Evolutionary conservation across 2,888 invertebrate species (phyloP), one percentile per base, ranked within the genome.

Genomic region (Apeira syringaria): DNA sequence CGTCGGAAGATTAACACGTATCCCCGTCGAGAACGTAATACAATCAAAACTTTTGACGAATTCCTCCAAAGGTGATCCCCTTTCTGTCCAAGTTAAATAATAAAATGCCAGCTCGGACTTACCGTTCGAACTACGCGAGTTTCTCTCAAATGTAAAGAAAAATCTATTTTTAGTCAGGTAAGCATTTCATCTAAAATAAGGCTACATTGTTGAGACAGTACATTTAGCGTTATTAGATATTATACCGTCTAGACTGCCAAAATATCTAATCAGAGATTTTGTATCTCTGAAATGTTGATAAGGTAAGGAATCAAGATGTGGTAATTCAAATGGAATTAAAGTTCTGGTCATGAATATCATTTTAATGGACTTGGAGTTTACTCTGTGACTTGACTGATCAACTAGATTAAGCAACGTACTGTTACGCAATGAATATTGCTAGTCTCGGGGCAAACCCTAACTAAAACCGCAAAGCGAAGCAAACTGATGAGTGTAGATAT

Each of bases 1-100:
- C 45, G 65, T 53, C 64, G 61, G 76, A 77, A 80, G 74, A 82
- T 82, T 82, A 80, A 77, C 72, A 80, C 78, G 72, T 73, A 70
- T 73, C 67, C 68, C 58, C 66, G 58, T 64, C 61, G 63, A 73
- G 66, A 77, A 80, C 78, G 80, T 80, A 82, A 84, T 83, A 80
- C 77, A 85, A 87, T 87, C 84, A 83, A 85, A 88, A 88, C 69
- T 87, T 88, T 86, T 86, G 82, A 87, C 85, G 84, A 86, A 87
- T 84, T 86, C 75, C 75, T 64, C 58, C 70, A 74, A 79, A 81
- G 84, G 75, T 81, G 80, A 80, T 77, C 78, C 20, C 77, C 79
- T 80, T 81, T 81, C 73, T 70, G 74, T 75, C 68, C 67, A 75
- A 81, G 74, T 80, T 79, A 68, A 76, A 81, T 82, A 81, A 83